These are phyloP conservation scores for Petrolisthes manimaculis DNA, from an alignment of 2,888 invertebrate species.

Conservation along the genomic window DNA sequence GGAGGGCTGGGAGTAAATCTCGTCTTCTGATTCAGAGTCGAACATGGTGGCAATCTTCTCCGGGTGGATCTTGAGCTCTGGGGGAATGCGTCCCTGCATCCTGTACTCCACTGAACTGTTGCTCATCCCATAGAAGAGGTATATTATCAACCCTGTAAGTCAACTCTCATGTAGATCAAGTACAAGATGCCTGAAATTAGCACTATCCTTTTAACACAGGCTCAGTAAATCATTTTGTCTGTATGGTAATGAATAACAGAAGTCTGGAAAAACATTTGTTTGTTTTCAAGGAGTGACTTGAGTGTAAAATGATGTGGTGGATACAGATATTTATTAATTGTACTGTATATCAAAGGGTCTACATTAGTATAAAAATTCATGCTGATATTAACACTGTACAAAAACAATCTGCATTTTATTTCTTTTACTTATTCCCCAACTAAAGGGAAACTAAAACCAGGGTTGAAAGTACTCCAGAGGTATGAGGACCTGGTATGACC, in stretches of 20 bases:
- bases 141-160: conserved; percentile 22
- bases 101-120: conserved; percentile 36
- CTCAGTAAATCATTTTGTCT: too few species aligned
- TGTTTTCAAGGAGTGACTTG: too few species aligned
- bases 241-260: too few species aligned
- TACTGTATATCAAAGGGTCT: neutral
- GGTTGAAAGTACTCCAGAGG: too few species aligned
- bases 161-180: neutral
- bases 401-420: neutral
- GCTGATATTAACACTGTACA: neutral
- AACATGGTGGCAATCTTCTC: conserved; percentile 29
- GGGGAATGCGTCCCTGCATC: conserved; percentile 27
- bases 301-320: too few species aligned
- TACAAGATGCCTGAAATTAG: neutral
- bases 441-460: neutral
- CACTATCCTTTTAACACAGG: neutral
- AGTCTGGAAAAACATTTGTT: too few species aligned
- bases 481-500: too few species aligned
- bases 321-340: neutral
- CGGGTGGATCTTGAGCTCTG: neutral
- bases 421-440: neutral
- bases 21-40: conserved; percentile 45
- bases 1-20: conserved; percentile 26
- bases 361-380: neutral
- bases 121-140: conserved; percentile 29